Percentiles rank a stretch among this genome's conserved stretches.
Evolutionary conservation across 2,888 invertebrate species (phyloP).

Genomic region (Piscicola geometra): DNA sequence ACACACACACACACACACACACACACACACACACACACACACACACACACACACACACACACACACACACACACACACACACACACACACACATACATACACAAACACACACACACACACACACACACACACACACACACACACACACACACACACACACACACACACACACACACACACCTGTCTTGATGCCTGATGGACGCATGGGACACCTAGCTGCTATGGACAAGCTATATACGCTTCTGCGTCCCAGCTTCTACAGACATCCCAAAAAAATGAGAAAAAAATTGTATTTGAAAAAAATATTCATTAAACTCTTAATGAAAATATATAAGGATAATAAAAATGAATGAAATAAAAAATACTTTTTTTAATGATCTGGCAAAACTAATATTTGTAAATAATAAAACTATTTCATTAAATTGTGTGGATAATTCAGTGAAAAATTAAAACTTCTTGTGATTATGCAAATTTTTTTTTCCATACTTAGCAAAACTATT

Average conservation of each 20-base stretch:
- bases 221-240: neutral
- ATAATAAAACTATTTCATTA: too few relatives aligned
- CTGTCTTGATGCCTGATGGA: neutral
- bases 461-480: too few relatives aligned
- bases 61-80: constrained; percentile 16
- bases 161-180: constrained; percentile 13
- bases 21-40: constrained; percentile 31
- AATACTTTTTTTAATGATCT: too few relatives aligned
- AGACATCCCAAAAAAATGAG: neutral
- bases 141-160: constrained; percentile 15
- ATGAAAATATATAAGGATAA: neutral
- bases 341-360: neutral
- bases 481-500: too few relatives aligned
- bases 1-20: constrained; percentile 6
- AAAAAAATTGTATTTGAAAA: neutral
- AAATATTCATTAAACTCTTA: neutral
- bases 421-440: too few relatives aligned
- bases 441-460: too few relatives aligned
- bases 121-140: constrained; percentile 21
- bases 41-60: constrained; percentile 20
- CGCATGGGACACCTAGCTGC: constrained; percentile 8
- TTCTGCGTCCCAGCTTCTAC: neutral
- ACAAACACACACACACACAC: constrained; percentile 16
- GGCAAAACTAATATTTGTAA: too few relatives aligned
- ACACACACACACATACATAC: constrained; percentile 20